Percentiles rank a stretch among this genome's conserved stretches.
phyloP scores from a whole-genome alignment of 2,797 vertebrate genomes.

The Micropoecilia bifurca region DNA sequence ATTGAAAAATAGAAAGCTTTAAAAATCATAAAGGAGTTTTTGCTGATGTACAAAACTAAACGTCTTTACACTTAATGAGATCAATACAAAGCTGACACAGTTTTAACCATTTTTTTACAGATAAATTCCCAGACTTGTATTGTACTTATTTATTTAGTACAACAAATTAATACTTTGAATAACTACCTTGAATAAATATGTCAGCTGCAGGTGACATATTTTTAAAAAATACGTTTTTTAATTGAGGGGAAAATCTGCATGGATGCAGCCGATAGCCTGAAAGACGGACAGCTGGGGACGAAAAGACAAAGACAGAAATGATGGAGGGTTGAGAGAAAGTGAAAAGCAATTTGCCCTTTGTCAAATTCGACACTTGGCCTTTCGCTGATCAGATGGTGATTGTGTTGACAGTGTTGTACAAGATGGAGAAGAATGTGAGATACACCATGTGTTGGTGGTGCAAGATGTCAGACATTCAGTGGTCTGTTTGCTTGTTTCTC shows the following conservation, averaged over 20 bases:
- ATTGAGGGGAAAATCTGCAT: background rate
- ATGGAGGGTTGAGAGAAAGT: slow-evolving; percentile 25
- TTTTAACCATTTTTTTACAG: background rate
- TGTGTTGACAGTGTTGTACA: slow-evolving; percentile 58
- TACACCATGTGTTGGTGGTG: slow-evolving; percentile 47
- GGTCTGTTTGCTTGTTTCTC: slow-evolving; percentile 51
- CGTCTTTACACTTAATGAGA: background rate
- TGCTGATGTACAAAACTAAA: background rate
- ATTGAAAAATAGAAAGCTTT: background rate
- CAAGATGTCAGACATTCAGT: slow-evolving; percentile 47
- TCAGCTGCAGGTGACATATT: background rate
- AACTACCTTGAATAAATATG: background rate
- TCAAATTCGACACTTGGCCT: slow-evolving; percentile 81
- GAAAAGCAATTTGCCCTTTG: slow-evolving; percentile 75
- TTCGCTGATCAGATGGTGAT: slow-evolving; percentile 64
- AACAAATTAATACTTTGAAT: background rate
- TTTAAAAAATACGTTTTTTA: too few species aligned
- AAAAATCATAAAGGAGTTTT: background rate
- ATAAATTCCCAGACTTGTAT: too few species aligned
- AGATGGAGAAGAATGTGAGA: slow-evolving; percentile 51
- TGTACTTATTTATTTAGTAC: background rate
- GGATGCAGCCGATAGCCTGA: slow-evolving; percentile 1
- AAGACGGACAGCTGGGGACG: slow-evolving; percentile 6
- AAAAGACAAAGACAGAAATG: slow-evolving; percentile 23
- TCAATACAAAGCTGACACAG: background rate